A percentile compares a stretch with the other conserved stretches of the same genome.
phyloP scores from a whole-genome alignment of 2,797 vertebrate species.

The Tiaroga cobitis region DNA sequence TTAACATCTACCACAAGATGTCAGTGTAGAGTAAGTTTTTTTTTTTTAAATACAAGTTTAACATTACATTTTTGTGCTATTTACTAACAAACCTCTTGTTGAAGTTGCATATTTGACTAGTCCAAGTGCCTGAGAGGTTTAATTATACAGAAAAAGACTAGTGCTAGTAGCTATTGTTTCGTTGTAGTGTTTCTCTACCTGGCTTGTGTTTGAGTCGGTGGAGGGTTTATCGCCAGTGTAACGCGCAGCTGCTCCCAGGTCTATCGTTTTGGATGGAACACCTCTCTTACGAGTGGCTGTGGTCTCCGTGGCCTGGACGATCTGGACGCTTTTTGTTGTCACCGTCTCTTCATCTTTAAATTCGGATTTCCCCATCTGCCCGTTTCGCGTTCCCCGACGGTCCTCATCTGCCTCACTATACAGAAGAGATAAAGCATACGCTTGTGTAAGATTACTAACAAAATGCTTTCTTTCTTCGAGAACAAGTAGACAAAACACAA shows the following conservation, averaged over 20 bases:
- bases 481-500: neutral
- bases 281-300: constrained; percentile 92
- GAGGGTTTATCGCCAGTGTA: constrained; percentile 89
- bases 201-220: constrained; percentile 73
- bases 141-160: neutral
- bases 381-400: constrained; percentile 80
- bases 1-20: constrained; percentile 30
- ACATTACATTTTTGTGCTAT: neutral
- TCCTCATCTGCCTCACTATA: constrained; percentile 90
- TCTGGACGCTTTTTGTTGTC: constrained; percentile 92
- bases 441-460: neutral
- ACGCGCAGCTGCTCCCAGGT: constrained; percentile 93
- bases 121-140: neutral
- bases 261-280: constrained; percentile 91
- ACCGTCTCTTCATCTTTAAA: constrained; percentile 97
- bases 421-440: constrained; percentile 1
- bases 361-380: constrained; percentile 81
- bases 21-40: constrained; percentile 4
- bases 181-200: constrained; percentile 73
- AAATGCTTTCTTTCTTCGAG: neutral
- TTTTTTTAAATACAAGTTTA: constrained; percentile 1
- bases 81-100: neutral
- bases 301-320: constrained; percentile 94
- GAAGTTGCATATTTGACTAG: neutral
- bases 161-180: neutral